Base-by-base conservation (phyloP, 2,797 vertebrate species). In the Hyperoplus lanceolatus region DNA sequence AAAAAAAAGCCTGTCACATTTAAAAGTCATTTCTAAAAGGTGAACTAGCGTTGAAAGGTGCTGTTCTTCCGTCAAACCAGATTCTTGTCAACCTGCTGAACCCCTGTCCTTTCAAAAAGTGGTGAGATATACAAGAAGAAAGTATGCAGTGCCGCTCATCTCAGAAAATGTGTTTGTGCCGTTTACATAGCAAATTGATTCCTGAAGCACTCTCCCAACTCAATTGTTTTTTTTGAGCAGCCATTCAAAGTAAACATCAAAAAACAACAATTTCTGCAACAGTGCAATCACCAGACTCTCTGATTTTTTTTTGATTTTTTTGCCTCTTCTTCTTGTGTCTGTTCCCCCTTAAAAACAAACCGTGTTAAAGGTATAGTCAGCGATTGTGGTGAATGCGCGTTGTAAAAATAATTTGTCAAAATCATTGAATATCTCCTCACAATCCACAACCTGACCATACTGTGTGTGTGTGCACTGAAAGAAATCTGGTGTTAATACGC, bases 161-260 rank as follows among this genome's bases (percentile, higher is more conserved):
- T 46, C 18, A 42, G 8, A 68, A 51, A 8, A 59, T 42, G 9
- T 63, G 65, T 73, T 51, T 15, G 41, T 77, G 13, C 10, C 46
- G 43, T 45, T 6, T 45, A 29, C 29, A 29, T 29, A 29, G 29
- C 29, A 29, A 29, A 29, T 29, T 29, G 29, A 29, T 61, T 71
- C 48, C 41, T 8, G 41, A 75, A 49, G 56, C 41, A 2, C 18
- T 65, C 18, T 14, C 48, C 15, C 1, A 65, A 54, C 36, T 64
- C 51, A 15, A n/a, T 5, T 67, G 72, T 66, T 85, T 57, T 42
- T 15, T 75, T 62, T 60, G 65, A 88, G 69, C 13, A 55, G 61
- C 75, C 60, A 75, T 79, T 81, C 58, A 79, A 49, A 70, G 82
- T 18, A 58, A 45, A 51, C 54, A 64, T 64, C 61, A 80, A 76